phyloP scores from a whole-genome alignment of 1,140 invertebrate genomes.

The Hestina assimilis region DNA sequence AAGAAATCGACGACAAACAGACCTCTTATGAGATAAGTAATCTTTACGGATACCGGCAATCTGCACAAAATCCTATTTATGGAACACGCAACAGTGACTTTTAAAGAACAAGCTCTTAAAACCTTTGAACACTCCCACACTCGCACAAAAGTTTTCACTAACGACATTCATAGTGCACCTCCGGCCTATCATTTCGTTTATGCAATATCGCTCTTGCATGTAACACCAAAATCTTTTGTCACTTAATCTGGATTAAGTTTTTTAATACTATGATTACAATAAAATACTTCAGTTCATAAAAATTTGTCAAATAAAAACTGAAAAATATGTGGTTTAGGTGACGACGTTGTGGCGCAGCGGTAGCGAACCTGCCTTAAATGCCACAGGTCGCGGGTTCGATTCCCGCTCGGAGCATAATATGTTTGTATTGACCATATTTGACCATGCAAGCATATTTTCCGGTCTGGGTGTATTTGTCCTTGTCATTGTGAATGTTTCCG shows the following conservation, averaged over 20 bases:
- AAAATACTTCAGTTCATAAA: not conserved
- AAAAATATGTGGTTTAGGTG: no score
- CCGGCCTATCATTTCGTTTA: constrained; percentile 39
- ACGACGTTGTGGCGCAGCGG: no score
- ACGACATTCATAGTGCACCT: constrained; percentile 53
- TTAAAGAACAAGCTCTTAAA: constrained; percentile 56
- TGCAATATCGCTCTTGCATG: constrained; percentile 44
- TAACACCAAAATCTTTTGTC: constrained; percentile 39
- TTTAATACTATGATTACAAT: constrained; percentile 7
- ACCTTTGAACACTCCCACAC: constrained; percentile 60
- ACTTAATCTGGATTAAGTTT: constrained; percentile 41
- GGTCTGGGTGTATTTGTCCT: no score
- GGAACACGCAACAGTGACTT: constrained; percentile 71
- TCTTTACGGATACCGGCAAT: constrained; percentile 47
- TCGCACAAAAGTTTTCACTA: constrained; percentile 55
- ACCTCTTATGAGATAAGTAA: constrained; percentile 64
- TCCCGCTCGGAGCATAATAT: no score
- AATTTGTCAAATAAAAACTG: not conserved
- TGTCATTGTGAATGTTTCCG: no score
- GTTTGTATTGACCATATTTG: no score
- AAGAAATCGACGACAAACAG: constrained; percentile 54
- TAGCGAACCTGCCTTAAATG: no score
- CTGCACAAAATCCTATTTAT: constrained; percentile 69
- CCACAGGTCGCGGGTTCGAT: no score
- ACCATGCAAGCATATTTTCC: no score